Percentiles rank a stretch among this genome's conserved stretches.
These are phyloP conservation scores for Neodiprion fabricii DNA, from an alignment of 1,140 invertebrate genomes.

Conservation along the genomic window DNA sequence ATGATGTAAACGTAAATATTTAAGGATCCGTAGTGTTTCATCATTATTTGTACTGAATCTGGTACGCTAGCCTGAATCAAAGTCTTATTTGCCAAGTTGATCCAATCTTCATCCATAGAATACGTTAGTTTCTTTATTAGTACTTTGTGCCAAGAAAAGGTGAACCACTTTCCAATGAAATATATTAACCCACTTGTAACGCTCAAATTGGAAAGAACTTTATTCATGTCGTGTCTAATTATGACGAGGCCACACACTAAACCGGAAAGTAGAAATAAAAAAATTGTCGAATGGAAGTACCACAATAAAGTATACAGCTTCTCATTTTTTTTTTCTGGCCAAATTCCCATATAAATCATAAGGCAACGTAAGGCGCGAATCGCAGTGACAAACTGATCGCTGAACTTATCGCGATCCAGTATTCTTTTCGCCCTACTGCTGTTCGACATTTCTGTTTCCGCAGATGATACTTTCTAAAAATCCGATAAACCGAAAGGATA, in stretches of 20 bases:
- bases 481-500: not conserved
- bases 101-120: not conserved
- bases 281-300: not conserved
- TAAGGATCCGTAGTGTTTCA: not conserved
- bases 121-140: not conserved
- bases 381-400: not conserved
- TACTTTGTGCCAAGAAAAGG: not conserved
- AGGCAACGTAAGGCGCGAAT: not conserved
- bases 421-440: not conserved
- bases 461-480: not conserved
- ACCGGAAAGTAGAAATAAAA: not conserved
- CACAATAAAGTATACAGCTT: not conserved
- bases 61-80: not conserved
- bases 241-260: not conserved
- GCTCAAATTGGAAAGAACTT: not conserved
- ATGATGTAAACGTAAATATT: not conserved
- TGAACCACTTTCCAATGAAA: not conserved
- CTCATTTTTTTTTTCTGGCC: not conserved
- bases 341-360: not conserved
- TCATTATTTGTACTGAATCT: not conserved
- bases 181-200: not conserved
- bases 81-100: not conserved
- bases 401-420: not conserved
- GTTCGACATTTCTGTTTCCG: not conserved
- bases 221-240: not conserved